A percentile compares a stretch with the other conserved stretches of the same genome.
Conservation (phyloP, 2,113 vertebrate genomes). For the Bettongia penicillata region DNA sequence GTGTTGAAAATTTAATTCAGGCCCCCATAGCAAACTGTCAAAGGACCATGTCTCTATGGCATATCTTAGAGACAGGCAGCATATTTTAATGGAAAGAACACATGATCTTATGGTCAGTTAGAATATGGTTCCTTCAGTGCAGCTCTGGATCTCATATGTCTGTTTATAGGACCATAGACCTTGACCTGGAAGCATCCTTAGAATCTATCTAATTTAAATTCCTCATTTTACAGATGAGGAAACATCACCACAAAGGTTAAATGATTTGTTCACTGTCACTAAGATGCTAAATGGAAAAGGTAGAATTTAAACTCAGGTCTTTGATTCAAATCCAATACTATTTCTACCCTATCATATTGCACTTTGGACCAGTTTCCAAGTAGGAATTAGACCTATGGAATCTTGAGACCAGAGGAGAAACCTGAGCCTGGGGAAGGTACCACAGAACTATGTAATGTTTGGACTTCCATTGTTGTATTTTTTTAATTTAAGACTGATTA, state of each 20-base stretch:
- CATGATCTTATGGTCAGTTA: neutral
- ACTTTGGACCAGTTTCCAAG: neutral
- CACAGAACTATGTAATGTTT: neutral
- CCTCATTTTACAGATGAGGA: neutral
- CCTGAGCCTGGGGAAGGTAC: neutral
- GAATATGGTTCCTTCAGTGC: neutral
- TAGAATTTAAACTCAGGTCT: neutral
- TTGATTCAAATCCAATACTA: neutral
- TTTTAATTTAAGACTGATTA: neutral
- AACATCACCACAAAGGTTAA: neutral
- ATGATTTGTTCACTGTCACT: neutral
- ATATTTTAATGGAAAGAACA: neutral
- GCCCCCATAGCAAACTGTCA: neutral
- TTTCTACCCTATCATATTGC: neutral
- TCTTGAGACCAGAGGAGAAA: neutral
- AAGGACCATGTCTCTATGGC: neutral
- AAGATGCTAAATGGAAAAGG: neutral
- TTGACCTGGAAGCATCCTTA: neutral
- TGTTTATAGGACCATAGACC: neutral
- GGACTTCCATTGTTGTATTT: neutral
- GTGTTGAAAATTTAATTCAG: neutral
- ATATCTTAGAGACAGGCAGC: neutral
- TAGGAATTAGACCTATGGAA: neutral
- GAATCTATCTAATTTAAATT: neutral
- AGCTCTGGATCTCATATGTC: neutral